Evolutionary conservation across 2,113 vertebrate species (phyloP).

Genomic region (Sinocyclocheilus anshuiensis): DNA sequence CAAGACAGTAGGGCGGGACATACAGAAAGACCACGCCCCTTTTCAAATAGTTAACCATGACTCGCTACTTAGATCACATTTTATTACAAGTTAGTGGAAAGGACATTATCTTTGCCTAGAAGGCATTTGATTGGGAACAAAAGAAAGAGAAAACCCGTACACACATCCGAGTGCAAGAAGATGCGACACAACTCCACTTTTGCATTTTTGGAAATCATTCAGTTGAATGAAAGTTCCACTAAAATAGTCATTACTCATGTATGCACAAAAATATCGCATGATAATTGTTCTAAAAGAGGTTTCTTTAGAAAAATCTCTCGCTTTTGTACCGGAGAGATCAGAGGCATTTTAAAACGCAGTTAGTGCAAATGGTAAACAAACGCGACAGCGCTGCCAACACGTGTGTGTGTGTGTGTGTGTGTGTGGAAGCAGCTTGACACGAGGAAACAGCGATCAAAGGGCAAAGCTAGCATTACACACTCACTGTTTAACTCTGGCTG

Average conservation of each 20-base stretch:
- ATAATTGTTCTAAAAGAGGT: background rate
- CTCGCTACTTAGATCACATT: background rate
- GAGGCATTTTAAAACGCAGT: background rate
- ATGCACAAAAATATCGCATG: background rate
- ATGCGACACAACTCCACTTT: background rate
- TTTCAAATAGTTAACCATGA: too few species aligned
- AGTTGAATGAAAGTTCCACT: background rate
- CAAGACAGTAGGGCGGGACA: too few species aligned
- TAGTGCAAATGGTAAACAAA: conserved; percentile 21
- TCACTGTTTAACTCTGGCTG: too few species aligned
- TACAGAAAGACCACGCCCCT: too few species aligned
- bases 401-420: conserved; percentile 9
- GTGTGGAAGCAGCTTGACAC: background rate
- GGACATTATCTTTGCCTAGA: background rate
- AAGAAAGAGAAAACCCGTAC: background rate
- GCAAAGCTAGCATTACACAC: background rate
- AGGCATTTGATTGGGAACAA: background rate
- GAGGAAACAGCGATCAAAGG: conserved; percentile 28
- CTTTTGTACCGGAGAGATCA: background rate
- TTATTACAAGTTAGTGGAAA: background rate
- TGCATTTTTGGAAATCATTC: background rate
- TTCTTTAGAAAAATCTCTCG: background rate
- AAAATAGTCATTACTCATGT: too few species aligned
- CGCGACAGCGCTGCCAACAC: conserved; percentile 7
- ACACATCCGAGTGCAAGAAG: background rate